Base-by-base conservation (phyloP, 1,140 invertebrate species). In the Tetramorium parvispinum region DNA sequence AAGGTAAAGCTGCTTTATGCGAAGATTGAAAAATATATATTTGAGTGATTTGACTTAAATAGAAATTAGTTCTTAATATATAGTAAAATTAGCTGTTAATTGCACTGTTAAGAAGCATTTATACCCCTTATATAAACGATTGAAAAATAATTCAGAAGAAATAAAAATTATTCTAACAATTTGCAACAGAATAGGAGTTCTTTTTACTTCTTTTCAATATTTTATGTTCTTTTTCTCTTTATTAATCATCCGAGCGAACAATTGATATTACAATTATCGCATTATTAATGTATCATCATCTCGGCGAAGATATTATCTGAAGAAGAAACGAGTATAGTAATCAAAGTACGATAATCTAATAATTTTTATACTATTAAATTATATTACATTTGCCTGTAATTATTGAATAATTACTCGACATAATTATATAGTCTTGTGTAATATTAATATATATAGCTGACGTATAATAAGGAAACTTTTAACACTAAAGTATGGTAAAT, bases 81-180 rank as follows among this genome's bases (percentile, higher is more conserved):
- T 68, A 66, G 21, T 76, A 63, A 57, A 24, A 77, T 66, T 85
- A 85, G 82, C 46, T 40, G 59, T 66, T 85, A 85, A 85, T 85
- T 85, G 73, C 82, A 85, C 59, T 77, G 73, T 78, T 85, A 85
- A 75, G 71, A 65, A 85, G 53, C 82, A 85, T 85, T 85, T 85
- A 85, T 85, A 76, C 46, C 82, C 73, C 68, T 83, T 61, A 78
- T 78, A 85, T 78, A 78, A 78, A 78, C 57, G 13, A 85, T 65
- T 78, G 53, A 78, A 65, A 66, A 78, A 51, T 85, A 78, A 85
- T 78, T 49, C 61, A 78, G 82, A 78, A 78, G 21, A 27, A 85
- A 85, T 85, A 85, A 85, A 85, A 85, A 78, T 65, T 85, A 85
- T 85, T 85, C 82, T 78, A 78, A 85, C 82, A 85, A 51, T 76